Evolutionary conservation across 2,888 invertebrate species (phyloP).

Genomic region (Danaus chrysippus): DNA sequence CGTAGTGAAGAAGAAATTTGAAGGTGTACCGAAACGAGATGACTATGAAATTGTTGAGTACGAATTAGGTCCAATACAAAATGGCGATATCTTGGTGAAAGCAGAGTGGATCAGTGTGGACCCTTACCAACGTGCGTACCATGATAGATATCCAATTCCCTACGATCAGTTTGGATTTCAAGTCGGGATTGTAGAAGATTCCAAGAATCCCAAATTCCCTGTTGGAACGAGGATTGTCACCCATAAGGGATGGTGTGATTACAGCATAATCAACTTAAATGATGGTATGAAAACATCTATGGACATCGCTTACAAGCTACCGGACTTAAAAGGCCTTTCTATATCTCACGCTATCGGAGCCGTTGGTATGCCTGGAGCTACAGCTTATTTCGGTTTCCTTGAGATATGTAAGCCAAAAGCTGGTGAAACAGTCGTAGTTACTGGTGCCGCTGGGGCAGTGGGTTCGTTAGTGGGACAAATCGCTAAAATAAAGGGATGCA

Average conservation of each 20-base stretch:
- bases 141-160: constrained; percentile 34
- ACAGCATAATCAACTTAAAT: constrained; percentile 48
- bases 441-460: constrained; percentile 86
- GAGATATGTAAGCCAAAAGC: constrained; percentile 83
- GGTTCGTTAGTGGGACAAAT: constrained; percentile 87
- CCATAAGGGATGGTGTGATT: constrained; percentile 82
- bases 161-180: constrained; percentile 49
- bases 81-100: constrained; percentile 70
- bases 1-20: constrained; percentile 75
- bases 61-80: constrained; percentile 76
- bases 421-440: constrained; percentile 85
- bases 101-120: constrained; percentile 52
- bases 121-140: constrained; percentile 45
- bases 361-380: constrained; percentile 84
- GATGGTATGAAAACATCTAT: constrained; percentile 15
- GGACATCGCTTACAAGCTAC: constrained; percentile 55
- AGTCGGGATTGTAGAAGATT: constrained; percentile 75
- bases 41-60: constrained; percentile 81
- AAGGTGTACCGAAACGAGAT: constrained; percentile 76
- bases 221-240: constrained; percentile 80
- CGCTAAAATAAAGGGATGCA: constrained; percentile 83
- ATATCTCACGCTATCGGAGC: constrained; percentile 79
- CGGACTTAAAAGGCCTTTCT: constrained; percentile 74
- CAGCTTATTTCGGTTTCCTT: constrained; percentile 85
- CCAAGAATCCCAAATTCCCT: constrained; percentile 79